phyloP scores from a whole-genome alignment of 2,113 vertebrate genomes.

The human region GRCh38 chr15:67215001-67215500 shows the following conservation, averaged over 20 bases:
- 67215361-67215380: not conserved
- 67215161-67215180: not conserved
- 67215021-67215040: not conserved
- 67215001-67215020: not conserved
- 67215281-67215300: not conserved
- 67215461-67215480: conserved; percentile 18
- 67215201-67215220: not conserved
- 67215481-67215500: not conserved
- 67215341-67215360: not conserved
- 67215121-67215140: not conserved
- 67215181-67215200: not conserved
- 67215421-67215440: not conserved
- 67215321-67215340: not conserved
- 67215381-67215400: not conserved
- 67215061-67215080: not conserved
- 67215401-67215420: not conserved
- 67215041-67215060: not conserved
- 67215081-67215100: not conserved
- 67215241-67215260: not conserved
- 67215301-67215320: not conserved
- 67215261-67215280: not conserved
- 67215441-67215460: not conserved
- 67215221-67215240: not conserved
- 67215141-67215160: not conserved
- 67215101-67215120: not conserved